Percentiles rank a stretch among this genome's conserved stretches.
These are phyloP conservation scores for Cataglyphis altisquamis DNA, from an alignment of 2,888 invertebrate genomes.

Conservation along the genomic window DNA sequence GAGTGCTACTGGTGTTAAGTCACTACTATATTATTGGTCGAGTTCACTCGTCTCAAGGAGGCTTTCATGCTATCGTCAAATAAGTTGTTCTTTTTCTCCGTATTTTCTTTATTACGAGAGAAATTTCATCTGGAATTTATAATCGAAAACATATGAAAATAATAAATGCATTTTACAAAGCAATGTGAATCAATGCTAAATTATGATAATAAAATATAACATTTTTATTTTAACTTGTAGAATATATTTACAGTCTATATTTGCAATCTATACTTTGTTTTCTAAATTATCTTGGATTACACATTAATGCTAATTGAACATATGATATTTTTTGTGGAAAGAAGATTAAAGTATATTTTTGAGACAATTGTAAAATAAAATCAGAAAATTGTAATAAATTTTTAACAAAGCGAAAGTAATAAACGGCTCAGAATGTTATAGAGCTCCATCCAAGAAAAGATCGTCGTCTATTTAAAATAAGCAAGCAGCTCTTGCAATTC, in stretches of 20 bases:
- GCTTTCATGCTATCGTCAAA: constrained; percentile 59
- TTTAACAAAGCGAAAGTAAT: background rate
- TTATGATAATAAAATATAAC: background rate
- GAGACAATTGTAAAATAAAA: background rate
- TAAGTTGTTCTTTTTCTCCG: constrained; percentile 54
- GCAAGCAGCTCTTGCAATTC: constrained; percentile 9
- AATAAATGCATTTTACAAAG: background rate
- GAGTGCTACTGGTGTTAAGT: constrained; percentile 79
- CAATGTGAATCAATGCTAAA: background rate
- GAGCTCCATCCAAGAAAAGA: background rate
- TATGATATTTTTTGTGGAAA: background rate
- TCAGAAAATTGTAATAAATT: background rate
- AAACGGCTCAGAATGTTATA: background rate
- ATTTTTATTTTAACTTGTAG: background rate
- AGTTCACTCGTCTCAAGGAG: constrained; percentile 71
- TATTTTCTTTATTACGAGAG: constrained; percentile 20
- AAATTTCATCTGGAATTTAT: background rate
- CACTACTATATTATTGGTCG: constrained; percentile 78
- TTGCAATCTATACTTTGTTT: background rate
- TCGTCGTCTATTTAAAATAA: background rate
- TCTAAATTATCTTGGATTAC: background rate
- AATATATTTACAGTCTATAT: background rate
- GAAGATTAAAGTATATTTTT: background rate
- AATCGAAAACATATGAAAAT: background rate
- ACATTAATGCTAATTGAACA: background rate